phyloP scores from a whole-genome alignment of 2,888 invertebrate species.

The Gymnosoma rotundatum region DNA sequence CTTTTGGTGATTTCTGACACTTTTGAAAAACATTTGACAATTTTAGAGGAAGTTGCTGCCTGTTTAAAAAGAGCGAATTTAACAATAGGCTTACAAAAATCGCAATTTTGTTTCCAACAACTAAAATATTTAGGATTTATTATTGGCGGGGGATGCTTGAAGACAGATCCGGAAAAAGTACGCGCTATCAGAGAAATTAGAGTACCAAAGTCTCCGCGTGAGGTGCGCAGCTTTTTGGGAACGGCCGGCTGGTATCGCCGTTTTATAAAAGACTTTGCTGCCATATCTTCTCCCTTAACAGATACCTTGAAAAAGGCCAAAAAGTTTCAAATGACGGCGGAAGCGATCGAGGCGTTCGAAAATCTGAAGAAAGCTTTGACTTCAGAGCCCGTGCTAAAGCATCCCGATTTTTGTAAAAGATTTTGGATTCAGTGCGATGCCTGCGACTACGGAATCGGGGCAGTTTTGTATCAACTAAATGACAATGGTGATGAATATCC shows the following conservation, averaged over 20 bases:
- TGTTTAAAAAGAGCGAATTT: conserved; percentile 21
- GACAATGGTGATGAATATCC: no score
- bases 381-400: conserved; percentile 21
- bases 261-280: neutral
- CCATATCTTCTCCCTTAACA: neutral
- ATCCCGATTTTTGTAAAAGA: neutral
- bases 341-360: conserved; percentile 14
- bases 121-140: conserved; percentile 46
- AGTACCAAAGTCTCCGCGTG: neutral
- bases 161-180: conserved; percentile 45
- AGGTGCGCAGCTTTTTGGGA: conserved; percentile 50
- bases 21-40: conserved; percentile 23
- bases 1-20: conserved; percentile 50
- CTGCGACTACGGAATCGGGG: no score
- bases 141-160: conserved; percentile 41
- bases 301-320: conserved; percentile 35
- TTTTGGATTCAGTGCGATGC: no score
- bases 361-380: conserved; percentile 32
- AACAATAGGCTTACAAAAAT: conserved; percentile 60
- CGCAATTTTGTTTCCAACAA: conserved; percentile 55
- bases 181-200: conserved; percentile 11
- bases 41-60: neutral
- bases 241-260: conserved; percentile 53
- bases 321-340: conserved; percentile 6
- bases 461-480: no score